phyloP scores from a whole-genome alignment of 2,113 vertebrate species.

The Panthera leo region DNA sequence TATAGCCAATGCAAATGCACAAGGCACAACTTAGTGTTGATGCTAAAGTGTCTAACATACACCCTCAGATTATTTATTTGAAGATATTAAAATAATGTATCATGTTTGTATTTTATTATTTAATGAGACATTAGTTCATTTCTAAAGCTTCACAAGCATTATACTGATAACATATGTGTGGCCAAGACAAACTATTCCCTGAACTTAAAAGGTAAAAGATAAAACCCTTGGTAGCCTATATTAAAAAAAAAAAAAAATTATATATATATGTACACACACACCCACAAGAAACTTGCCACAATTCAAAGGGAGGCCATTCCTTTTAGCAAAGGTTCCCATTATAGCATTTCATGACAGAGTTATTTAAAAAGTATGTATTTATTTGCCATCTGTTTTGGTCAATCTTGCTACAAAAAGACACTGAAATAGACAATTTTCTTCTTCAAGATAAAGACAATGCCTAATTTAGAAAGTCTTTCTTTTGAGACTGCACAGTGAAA shows the following conservation, averaged over 20 bases:
- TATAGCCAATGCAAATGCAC: constrained; percentile 81
- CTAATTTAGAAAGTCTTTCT: constrained; percentile 65
- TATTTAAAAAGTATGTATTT: constrained; percentile 38
- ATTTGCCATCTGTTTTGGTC: constrained; percentile 66
- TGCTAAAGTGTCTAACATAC: constrained; percentile 64
- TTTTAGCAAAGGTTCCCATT: constrained; percentile 58
- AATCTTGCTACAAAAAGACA: constrained; percentile 72
- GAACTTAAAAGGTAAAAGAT: constrained; percentile 56
- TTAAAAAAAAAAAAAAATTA: constrained; percentile 39
- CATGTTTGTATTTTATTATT: constrained; percentile 63
- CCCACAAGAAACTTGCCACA: background rate
- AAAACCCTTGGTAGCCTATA: constrained; percentile 23
- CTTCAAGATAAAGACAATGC: constrained; percentile 45
- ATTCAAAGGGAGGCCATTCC: constrained; percentile 51
- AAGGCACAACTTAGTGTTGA: constrained; percentile 87
- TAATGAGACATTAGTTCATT: constrained; percentile 61
- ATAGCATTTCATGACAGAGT: constrained; percentile 55
- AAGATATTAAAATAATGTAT: constrained; percentile 53
- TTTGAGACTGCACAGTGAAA: constrained; percentile 83
- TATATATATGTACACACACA: background rate
- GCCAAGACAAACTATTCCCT: constrained; percentile 53
- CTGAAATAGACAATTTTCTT: constrained; percentile 46
- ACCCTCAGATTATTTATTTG: constrained; percentile 56
- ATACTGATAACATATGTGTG: constrained; percentile 39
- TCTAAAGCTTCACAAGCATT: constrained; percentile 69